These are phyloP conservation scores for Vespertilio murinus DNA, from an alignment of 2,797 vertebrate species.

Conservation along the genomic window DNA sequence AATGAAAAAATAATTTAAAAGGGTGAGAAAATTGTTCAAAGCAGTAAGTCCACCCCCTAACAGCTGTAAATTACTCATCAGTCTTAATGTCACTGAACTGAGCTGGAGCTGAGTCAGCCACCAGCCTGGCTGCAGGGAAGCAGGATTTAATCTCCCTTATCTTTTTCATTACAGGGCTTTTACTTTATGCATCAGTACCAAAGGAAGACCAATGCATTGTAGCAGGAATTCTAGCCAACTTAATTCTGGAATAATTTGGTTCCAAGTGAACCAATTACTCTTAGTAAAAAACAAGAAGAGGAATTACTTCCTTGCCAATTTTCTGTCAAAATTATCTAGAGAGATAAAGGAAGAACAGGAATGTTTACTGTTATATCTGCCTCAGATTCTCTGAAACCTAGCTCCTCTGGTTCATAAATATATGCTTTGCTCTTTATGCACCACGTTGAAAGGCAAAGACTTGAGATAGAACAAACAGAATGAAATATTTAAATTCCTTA, in stretches of 20 bases:
- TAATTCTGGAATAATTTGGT: constrained; percentile 57
- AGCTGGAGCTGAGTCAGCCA: constrained; percentile 84
- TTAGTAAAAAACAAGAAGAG: constrained; percentile 55
- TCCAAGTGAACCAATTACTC: constrained; percentile 59
- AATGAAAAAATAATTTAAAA: constrained; percentile 73
- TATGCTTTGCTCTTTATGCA: neutral
- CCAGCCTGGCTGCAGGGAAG: constrained; percentile 68
- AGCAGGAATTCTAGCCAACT: constrained; percentile 54
- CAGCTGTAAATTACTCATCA: constrained; percentile 86
- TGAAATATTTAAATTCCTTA: constrained; percentile 43
- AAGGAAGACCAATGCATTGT: constrained; percentile 63
- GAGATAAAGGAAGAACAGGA: constrained; percentile 39
- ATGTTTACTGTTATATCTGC: constrained; percentile 46
- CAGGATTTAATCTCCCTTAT: constrained; percentile 75
- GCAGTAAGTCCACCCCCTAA: constrained; percentile 79
- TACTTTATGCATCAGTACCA: constrained; percentile 47
- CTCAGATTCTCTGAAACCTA: constrained; percentile 22
- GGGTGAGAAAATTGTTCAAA: constrained; percentile 57
- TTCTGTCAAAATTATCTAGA: constrained; percentile 56
- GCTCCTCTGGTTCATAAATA: constrained; percentile 40
- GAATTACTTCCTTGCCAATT: constrained; percentile 55
- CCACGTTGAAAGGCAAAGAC: constrained; percentile 40
- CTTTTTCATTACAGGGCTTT: constrained; percentile 60
- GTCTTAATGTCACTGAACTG: constrained; percentile 77
- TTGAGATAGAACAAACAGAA: constrained; percentile 25